Evolutionary conservation across 2,888 invertebrate species (phyloP).

Genomic region (Crepidodera aurea): DNA sequence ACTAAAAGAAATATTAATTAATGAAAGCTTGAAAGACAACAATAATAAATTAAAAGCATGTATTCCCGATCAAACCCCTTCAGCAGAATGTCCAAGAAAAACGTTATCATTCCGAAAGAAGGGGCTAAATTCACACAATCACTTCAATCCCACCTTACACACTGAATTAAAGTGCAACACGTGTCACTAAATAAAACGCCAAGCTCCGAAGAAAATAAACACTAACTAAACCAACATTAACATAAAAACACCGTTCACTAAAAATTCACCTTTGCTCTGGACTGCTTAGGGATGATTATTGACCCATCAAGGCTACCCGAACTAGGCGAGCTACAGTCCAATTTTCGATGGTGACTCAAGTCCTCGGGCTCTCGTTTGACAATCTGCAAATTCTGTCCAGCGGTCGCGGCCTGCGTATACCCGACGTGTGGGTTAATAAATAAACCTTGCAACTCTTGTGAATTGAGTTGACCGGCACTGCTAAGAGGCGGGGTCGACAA

Average conservation of each 20-base stretch:
- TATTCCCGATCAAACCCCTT: conserved; percentile 25
- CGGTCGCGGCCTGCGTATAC: conserved; percentile 62
- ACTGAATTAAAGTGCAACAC: conserved; percentile 28
- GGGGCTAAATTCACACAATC: conserved; percentile 20
- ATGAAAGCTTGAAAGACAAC: conserved; percentile 6
- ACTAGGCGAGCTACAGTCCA: conserved; percentile 68
- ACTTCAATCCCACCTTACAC: conserved; percentile 28
- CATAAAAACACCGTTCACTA: conserved; percentile 17
- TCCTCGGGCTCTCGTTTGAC: conserved; percentile 86
- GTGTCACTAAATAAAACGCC: conserved; percentile 33
- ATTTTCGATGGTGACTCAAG: conserved; percentile 74
- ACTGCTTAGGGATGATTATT: conserved; percentile 65
- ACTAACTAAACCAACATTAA: conserved; percentile 11
- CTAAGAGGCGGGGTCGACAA: conserved; percentile 61
- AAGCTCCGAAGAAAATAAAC: conserved; percentile 3
- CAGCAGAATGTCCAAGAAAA: conserved; percentile 46
- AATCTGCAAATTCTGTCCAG: conserved; percentile 69
- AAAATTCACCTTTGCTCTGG: conserved; percentile 67
- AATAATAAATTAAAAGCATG: conserved; percentile 15
- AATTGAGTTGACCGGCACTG: conserved; percentile 67
- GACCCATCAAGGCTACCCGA: conserved; percentile 64
- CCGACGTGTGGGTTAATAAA: conserved; percentile 70
- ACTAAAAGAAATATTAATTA: conserved; percentile 2
- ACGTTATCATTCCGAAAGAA: conserved; percentile 46
- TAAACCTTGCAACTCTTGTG: conserved; percentile 66